A percentile compares a stretch with the other conserved stretches of the same genome.
Conservation (phyloP, 2,113 vertebrate species). For the Chamaea fasciata region DNA sequence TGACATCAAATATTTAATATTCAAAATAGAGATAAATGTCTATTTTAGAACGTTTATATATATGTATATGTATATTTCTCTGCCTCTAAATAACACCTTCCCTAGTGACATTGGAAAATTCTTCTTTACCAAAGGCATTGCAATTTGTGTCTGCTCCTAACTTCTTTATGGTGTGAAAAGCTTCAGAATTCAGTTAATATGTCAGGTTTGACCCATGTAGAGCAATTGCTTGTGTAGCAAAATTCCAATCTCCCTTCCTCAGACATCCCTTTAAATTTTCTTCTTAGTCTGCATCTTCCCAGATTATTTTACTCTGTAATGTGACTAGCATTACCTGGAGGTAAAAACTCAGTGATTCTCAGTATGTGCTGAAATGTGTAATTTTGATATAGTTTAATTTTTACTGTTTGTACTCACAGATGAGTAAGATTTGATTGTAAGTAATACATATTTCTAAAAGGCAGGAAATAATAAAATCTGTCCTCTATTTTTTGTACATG, state of each 20-base stretch:
- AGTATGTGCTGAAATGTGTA: not conserved
- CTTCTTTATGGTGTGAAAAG: not conserved
- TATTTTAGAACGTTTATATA: not conserved
- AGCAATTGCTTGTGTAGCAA: not conserved
- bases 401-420: not conserved
- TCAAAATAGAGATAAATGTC: not conserved
- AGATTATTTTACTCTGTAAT: not conserved
- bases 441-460: not conserved
- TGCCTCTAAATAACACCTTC: not conserved
- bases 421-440: not conserved
- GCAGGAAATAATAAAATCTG: not conserved
- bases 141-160: not conserved
- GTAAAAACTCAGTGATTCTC: not conserved
- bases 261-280: not conserved
- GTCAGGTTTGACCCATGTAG: not conserved
- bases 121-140: not conserved
- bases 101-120: not conserved
- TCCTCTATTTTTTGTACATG: not conserved
- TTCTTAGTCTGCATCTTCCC: not conserved
- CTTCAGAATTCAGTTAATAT: not conserved
- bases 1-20: not conserved
- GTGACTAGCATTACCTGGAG: not conserved
- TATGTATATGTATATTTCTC: not conserved
- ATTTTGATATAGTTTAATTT: not conserved
- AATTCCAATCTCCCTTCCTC: not conserved